Percentiles rank a stretch among this genome's conserved stretches.
Evolutionary conservation across 2,797 vertebrate genomes (phyloP).

Genomic region (Nannoperca australis): DNA sequence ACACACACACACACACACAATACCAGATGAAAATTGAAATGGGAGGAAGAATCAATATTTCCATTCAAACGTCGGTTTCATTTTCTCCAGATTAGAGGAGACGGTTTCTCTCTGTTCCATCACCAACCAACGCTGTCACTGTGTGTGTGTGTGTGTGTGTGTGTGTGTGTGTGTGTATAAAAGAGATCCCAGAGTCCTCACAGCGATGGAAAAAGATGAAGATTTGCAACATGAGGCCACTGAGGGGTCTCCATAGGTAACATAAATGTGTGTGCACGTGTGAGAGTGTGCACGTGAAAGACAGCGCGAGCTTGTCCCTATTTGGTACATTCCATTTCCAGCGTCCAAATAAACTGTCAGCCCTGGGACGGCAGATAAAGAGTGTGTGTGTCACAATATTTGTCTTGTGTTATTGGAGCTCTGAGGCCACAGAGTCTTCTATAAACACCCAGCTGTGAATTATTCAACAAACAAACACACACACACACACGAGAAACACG

Average conservation of each 20-base stretch:
- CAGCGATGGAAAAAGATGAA: neutral
- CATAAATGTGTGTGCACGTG: slow-evolving; percentile 12
- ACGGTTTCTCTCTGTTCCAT: slow-evolving; percentile 48
- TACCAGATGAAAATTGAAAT: slow-evolving; percentile 72
- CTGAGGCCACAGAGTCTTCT: slow-evolving; percentile 67
- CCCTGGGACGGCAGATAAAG: slow-evolving; percentile 60
- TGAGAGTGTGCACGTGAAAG: neutral
- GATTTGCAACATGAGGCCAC: slow-evolving; percentile 18
- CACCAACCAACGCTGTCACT: slow-evolving; percentile 27
- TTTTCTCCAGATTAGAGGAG: slow-evolving; percentile 72
- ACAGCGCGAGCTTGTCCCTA: neutral
- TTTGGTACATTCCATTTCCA: slow-evolving; percentile 59
- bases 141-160: slow-evolving; percentile 22
- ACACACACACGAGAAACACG: neutral
- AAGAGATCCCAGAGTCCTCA: neutral
- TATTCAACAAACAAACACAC: slow-evolving; percentile 70
- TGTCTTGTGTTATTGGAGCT: slow-evolving; percentile 76
- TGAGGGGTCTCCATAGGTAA: slow-evolving; percentile 17
- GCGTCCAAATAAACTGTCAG: slow-evolving; percentile 73
- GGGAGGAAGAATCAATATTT: slow-evolving; percentile 78
- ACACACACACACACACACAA: slow-evolving; percentile 34
- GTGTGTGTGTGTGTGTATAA: neutral
- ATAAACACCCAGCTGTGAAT: slow-evolving; percentile 76
- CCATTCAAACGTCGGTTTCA: slow-evolving; percentile 76
- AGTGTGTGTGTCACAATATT: slow-evolving; percentile 63